Base-by-base conservation (phyloP, 2,888 invertebrate species). In the Pogonocherus hispidulus region DNA sequence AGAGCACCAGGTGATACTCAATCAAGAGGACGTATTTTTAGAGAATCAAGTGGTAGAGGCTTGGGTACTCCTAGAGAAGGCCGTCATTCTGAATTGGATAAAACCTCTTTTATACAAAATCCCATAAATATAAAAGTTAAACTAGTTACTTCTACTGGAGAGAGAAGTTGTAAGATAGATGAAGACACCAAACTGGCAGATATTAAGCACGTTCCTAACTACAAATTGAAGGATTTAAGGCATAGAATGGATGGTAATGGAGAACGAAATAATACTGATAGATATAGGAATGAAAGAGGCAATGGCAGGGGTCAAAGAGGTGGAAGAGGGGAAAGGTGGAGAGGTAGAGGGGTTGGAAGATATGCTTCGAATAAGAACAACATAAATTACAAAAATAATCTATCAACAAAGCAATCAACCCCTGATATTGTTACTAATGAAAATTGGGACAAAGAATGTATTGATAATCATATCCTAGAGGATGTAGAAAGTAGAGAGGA, bases 61-160 rank as follows among this genome's bases (percentile, higher is more conserved):
- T 3, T 41, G 4, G 41, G 41, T 16, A n/a, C n/a, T 41, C 16
- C 8, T 11, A 54, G 19, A 18, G 54, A 35, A 18, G 14, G 18
- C 8, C 27, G 35, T 0, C 54, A 32, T 4, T 16, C 14, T 16
- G 54, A 37, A 41, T 11, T 11, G 0, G 41, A 51, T 19, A 62
- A 67, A 19, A 8, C 18, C 8, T 41, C 66, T 1, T 67, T 57
- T 35, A 72, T 77, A 18, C 70, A 73, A 52, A 75, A 79, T 57
- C 79, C 76, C 1, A 32, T 71, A 5, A 81, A 83, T 70, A 81
- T 83, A 59, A 79, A 78, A 64, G 76, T 83, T 6, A 76, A 82
- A 69, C 56, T 81, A 32, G 76, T 73, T 6, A 78, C 75, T n/a
- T 73, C 77, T 32, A 79, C 81, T 16, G 82, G 82, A 6, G 70